A percentile compares a stretch with the other conserved stretches of the same genome.
phyloP scores from a whole-genome alignment of 2,113 vertebrate genomes.

The Nannospalax galili region DNA sequence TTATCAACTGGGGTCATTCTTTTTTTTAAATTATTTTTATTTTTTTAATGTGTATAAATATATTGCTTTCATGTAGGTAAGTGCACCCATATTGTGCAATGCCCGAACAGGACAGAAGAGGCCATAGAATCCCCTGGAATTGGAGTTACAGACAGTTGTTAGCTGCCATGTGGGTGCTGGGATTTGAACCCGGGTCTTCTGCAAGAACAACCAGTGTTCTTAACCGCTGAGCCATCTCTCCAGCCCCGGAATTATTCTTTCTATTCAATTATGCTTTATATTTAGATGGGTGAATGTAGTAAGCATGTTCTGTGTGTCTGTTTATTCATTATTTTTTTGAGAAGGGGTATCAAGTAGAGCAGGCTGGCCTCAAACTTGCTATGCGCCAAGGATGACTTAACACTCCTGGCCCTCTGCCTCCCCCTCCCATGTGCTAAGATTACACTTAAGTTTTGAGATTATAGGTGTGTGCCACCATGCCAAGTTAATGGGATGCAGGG shows the following conservation, averaged over 20 bases:
- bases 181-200: too few relatives aligned
- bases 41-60: too few relatives aligned
- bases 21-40: too few relatives aligned
- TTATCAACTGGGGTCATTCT: not conserved
- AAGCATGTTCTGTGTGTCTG: not conserved
- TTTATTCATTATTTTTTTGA: not conserved
- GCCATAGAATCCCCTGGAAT: too few relatives aligned
- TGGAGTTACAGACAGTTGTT: too few relatives aligned
- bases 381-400: not conserved
- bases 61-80: too few relatives aligned
- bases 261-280: not conserved
- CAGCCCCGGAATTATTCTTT: too few relatives aligned
- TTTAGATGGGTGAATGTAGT: not conserved
- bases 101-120: too few relatives aligned
- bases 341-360: not conserved
- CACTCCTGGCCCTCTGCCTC: not conserved
- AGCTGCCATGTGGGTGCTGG: too few relatives aligned
- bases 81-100: too few relatives aligned
- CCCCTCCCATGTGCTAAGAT: not conserved
- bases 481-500: not conserved
- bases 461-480: not conserved
- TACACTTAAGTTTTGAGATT: not conserved
- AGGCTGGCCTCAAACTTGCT: not conserved
- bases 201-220: too few relatives aligned
- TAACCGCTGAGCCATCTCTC: too few relatives aligned